These are phyloP conservation scores for Ivindomyrus marchei DNA, from an alignment of 2,113 vertebrate species.

Conservation along the genomic window DNA sequence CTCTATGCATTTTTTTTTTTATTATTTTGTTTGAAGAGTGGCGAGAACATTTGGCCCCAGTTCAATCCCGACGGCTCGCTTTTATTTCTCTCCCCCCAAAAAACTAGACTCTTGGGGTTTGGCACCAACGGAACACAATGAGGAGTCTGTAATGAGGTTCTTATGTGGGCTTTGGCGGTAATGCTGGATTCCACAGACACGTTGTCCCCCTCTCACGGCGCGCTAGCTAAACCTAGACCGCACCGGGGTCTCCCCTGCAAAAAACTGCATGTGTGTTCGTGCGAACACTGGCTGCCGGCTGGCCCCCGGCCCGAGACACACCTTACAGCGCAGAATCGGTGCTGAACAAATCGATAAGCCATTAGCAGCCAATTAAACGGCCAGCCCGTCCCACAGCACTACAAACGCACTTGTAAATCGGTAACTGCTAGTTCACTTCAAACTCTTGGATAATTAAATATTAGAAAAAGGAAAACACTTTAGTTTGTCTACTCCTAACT, in stretches of 20 bases:
- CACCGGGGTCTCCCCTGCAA: neutral
- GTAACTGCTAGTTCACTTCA: neutral
- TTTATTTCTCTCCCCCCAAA: neutral
- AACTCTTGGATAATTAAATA: neutral
- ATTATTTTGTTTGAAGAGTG: slow-evolving; percentile 6
- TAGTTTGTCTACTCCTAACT: neutral
- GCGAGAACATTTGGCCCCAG: neutral
- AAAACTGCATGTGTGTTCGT: no score
- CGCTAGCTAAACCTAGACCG: neutral
- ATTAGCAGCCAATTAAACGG: neutral
- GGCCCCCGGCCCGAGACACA: neutral
- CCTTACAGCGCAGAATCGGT: neutral
- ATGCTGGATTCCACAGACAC: neutral
- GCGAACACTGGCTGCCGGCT: neutral
- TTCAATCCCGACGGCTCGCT: neutral
- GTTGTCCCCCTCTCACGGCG: neutral
- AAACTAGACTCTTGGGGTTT: slow-evolving; percentile 10
- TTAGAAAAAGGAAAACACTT: neutral
- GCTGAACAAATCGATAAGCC: neutral
- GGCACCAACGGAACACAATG: slow-evolving; percentile 5
- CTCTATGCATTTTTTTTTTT: slow-evolving; percentile 1
- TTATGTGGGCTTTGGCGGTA: neutral
- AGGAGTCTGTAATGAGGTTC: slow-evolving; percentile 13
- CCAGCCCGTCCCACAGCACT: neutral
- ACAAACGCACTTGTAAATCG: neutral